Conservation (phyloP, 2,888 invertebrate genomes). For the Trichogramma evanescens region DNA sequence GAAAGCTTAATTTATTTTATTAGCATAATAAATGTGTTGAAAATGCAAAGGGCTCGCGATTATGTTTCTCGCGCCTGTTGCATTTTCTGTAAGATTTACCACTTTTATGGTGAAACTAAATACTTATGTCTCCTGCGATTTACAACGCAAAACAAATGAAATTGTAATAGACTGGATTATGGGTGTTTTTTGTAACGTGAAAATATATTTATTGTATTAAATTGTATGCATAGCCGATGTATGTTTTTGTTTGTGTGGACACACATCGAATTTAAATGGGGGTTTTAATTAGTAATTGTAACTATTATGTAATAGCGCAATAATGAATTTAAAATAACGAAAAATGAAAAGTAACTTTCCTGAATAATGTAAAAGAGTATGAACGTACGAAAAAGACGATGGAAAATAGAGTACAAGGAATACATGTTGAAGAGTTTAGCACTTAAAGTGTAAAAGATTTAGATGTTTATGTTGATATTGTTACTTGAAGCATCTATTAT, state of each 20-base stretch:
- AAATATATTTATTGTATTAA: constrained; percentile 3
- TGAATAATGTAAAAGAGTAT: no score
- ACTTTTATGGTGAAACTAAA: no score
- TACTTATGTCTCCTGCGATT: not conserved
- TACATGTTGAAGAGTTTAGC: constrained; percentile 27
- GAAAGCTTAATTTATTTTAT: no score
- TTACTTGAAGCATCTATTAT: constrained; percentile 32
- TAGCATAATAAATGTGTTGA: no score
- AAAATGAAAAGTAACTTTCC: no score
- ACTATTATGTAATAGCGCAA: no score
- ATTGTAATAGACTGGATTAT: constrained; percentile 22
- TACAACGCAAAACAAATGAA: not conserved
- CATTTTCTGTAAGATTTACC: no score
- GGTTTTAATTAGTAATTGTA: no score
- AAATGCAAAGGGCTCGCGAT: no score
- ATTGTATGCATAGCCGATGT: constrained; percentile 21
- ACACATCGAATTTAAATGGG: no score
- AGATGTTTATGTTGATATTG: constrained; percentile 46
- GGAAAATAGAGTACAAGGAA: constrained; percentile 30
- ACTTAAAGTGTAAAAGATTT: constrained; percentile 35
- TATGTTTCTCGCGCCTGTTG: no score
- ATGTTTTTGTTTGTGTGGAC: not conserved
- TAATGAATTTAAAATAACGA: no score
- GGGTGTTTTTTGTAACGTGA: constrained; percentile 26
- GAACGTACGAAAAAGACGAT: constrained; percentile 13